A percentile compares a stretch with the other conserved stretches of the same genome.
Evolutionary conservation across 1,140 invertebrate genomes (phyloP).

Genomic region (Pseudomyrmex cubaensis): DNA sequence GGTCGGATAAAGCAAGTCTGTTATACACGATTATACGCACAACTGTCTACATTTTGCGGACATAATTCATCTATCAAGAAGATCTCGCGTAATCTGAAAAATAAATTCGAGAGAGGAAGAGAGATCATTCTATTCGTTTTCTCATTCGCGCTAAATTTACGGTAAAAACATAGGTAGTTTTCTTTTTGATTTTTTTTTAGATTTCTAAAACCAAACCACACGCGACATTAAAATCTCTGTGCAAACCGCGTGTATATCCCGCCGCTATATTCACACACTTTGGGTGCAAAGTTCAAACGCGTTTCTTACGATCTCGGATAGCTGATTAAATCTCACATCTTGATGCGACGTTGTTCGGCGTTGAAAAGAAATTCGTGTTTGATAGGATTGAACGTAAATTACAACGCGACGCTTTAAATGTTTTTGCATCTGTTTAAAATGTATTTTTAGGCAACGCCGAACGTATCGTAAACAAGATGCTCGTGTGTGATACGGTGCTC

Average conservation of each 20-base stretch:
- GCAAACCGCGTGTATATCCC: no score
- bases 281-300: neutral
- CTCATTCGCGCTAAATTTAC: slow-evolving; percentile 1
- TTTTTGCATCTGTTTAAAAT: slow-evolving; percentile 19
- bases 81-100: neutral
- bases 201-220: no score
- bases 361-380: neutral
- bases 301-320: slow-evolving; percentile 2
- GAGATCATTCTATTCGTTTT: neutral
- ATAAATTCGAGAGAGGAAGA: neutral
- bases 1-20: neutral
- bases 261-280: neutral
- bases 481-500: neutral
- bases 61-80: neutral
- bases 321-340: slow-evolving; percentile 8
- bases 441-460: slow-evolving; percentile 14
- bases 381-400: slow-evolving; percentile 16
- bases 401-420: neutral
- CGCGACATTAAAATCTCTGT: no score
- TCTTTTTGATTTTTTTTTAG: neutral
- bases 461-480: slow-evolving; percentile 9
- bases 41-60: neutral
- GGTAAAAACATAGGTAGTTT: neutral
- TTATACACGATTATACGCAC: neutral
- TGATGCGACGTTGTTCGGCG: neutral